A percentile compares a stretch with the other conserved stretches of the same genome.
Evolutionary conservation across 2,113 vertebrate species (phyloP).

Genomic region (Girardinichthys multiradiatus): DNA sequence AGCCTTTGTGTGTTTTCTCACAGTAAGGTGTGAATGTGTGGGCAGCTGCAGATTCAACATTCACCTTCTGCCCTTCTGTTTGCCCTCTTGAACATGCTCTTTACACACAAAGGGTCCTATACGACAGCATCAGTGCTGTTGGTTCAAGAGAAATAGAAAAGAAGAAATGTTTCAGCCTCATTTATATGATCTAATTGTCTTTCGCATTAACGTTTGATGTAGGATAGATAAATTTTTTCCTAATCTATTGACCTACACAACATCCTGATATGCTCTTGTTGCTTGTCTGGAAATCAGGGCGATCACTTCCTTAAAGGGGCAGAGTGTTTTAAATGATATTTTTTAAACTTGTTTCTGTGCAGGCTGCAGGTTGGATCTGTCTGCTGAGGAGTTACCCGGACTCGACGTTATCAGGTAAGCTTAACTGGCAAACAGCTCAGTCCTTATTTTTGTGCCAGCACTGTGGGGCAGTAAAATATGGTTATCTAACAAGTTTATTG

Average conservation of each 20-base stretch:
- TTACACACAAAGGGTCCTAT: slow-evolving; percentile 5
- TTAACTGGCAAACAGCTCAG: background rate
- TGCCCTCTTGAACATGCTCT: slow-evolving; percentile 6
- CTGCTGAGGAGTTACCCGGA: slow-evolving; percentile 20
- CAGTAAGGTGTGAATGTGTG: slow-evolving; percentile 57
- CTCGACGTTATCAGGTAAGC: slow-evolving; percentile 30
- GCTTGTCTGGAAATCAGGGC: background rate
- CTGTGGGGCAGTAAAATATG: background rate
- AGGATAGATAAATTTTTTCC: no score
- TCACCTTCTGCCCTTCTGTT: slow-evolving; percentile 39
- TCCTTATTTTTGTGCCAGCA: no score
- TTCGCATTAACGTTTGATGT: background rate
- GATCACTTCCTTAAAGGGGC: background rate
- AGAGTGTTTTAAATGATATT: background rate
- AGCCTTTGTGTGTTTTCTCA: slow-evolving; percentile 19
- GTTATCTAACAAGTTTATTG: background rate
- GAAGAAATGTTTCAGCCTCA: no score
- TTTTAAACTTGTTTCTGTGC: slow-evolving; percentile 16
- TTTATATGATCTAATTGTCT: no score
- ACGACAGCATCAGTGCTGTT: background rate
- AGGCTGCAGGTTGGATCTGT: slow-evolving; percentile 33
- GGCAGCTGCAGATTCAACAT: slow-evolving; percentile 58
- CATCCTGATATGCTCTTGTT: background rate
- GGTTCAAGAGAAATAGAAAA: background rate
- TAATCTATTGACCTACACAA: background rate